Conservation (phyloP, 2,888 invertebrate species). For the Catocala sponsa region DNA sequence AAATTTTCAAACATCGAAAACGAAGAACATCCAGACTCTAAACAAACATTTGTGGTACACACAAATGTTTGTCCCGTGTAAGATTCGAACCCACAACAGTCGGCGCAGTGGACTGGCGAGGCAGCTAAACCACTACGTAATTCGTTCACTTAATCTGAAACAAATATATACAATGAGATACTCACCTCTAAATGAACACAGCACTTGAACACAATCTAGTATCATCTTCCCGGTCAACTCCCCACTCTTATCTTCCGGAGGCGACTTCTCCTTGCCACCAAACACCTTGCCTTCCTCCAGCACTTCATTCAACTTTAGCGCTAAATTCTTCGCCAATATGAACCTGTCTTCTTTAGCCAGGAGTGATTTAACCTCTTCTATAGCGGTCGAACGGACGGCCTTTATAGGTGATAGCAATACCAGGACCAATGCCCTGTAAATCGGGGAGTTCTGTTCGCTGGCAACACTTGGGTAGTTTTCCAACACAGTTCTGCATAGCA, state of each 20-base stretch:
- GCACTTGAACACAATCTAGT: conserved; percentile 83
- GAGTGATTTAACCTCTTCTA: conserved; percentile 89
- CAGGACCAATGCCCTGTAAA: conserved; percentile 91
- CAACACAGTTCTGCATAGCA: conserved; percentile 92
- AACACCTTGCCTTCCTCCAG: conserved; percentile 89
- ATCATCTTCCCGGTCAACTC: conserved; percentile 88
- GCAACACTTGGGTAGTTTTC: conserved; percentile 91
- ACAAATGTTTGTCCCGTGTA: no score
- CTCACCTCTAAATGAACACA: conserved; percentile 84
- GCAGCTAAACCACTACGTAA: no score
- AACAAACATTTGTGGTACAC: no score
- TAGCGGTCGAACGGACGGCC: conserved; percentile 89
- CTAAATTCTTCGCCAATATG: conserved; percentile 88
- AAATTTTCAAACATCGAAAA: no score
- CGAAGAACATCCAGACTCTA: no score
- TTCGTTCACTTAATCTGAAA: no score
- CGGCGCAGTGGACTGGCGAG: no score
- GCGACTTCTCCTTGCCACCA: conserved; percentile 70
- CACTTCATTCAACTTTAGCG: conserved; percentile 90
- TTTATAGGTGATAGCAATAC: conserved; percentile 90
- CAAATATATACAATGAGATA: no score
- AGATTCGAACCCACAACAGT: no score
- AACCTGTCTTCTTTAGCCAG: conserved; percentile 89
- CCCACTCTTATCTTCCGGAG: conserved; percentile 72
- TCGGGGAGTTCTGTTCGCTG: conserved; percentile 89